Evolutionary conservation across 2,888 invertebrate species (phyloP).

Genomic region (Congeria kusceri): DNA sequence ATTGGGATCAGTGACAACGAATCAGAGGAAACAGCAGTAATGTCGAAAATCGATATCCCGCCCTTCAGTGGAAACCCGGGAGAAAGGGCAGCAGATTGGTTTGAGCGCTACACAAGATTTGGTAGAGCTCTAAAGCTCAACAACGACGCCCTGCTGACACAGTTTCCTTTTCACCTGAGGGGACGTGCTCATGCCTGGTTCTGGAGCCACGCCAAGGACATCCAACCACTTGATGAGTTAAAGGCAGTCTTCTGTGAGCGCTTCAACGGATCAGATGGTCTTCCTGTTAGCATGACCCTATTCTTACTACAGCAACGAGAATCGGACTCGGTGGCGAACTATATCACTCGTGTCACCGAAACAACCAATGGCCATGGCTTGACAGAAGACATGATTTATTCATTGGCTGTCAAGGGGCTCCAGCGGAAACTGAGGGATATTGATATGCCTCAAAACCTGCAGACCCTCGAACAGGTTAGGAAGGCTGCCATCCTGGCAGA

Average conservation of each 20-base stretch:
- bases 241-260: background rate
- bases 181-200: conserved; percentile 31
- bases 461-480: conserved; percentile 17
- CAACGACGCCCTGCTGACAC: background rate
- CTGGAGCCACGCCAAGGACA: background rate
- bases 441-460: conserved; percentile 29
- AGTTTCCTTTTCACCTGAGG: conserved; percentile 9
- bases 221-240: background rate
- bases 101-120: conserved; percentile 9
- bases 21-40: too few species aligned
- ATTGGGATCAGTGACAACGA: too few species aligned
- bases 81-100: conserved; percentile 27
- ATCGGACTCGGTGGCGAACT: background rate
- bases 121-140: background rate
- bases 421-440: conserved; percentile 5
- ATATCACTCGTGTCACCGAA: background rate
- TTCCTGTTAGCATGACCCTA: background rate
- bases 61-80: conserved; percentile 12
- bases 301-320: background rate
- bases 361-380: too few species aligned
- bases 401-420: too few species aligned
- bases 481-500: conserved; percentile 20
- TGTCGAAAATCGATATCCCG: background rate
- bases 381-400: too few species aligned
- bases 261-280: too few species aligned